Evolutionary conservation across 2,888 invertebrate species (phyloP).

Genomic region (Frankliniella fusca): DNA sequence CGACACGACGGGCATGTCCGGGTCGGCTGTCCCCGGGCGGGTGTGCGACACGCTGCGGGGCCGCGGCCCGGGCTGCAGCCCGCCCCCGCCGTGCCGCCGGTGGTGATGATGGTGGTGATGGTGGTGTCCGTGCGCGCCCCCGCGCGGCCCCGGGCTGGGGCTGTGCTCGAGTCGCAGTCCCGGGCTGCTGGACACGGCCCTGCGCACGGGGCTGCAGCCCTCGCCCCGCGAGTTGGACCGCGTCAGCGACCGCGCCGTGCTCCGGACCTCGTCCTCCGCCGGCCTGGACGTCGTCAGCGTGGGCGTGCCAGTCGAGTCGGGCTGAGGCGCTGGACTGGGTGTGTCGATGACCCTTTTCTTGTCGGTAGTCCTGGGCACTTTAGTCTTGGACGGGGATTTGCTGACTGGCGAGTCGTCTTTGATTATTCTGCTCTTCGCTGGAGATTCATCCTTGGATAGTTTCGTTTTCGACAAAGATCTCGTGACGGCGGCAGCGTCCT

Average conservation of each 20-base stretch:
- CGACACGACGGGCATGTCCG: conserved; percentile 8
- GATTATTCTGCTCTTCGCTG: not conserved
- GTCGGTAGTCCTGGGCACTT: not conserved
- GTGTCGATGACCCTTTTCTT: not conserved
- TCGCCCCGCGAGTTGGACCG: not conserved
- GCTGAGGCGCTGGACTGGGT: not conserved
- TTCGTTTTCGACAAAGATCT: no score
- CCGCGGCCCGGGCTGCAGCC: not conserved
- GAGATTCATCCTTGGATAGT: not conserved
- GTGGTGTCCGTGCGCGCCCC: not conserved
- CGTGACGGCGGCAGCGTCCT: no score
- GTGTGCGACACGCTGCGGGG: conserved; percentile 3
- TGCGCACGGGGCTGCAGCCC: not conserved
- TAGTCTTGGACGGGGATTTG: not conserved
- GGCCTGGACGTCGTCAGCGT: not conserved
- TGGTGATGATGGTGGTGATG: not conserved
- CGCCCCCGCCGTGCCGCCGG: not conserved
- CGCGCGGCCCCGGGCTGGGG: not conserved
- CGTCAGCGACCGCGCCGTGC: conserved; percentile 1
- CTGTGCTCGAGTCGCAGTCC: not conserved
- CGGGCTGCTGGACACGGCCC: conserved; percentile 8
- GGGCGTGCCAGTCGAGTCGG: not conserved
- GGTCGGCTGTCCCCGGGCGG: not conserved
- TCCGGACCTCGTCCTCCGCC: not conserved
- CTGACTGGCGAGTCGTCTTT: not conserved